A percentile compares a stretch with the other conserved stretches of the same genome.
Conservation (phyloP, 2,113 vertebrate genomes). For the Scomber colias region DNA sequence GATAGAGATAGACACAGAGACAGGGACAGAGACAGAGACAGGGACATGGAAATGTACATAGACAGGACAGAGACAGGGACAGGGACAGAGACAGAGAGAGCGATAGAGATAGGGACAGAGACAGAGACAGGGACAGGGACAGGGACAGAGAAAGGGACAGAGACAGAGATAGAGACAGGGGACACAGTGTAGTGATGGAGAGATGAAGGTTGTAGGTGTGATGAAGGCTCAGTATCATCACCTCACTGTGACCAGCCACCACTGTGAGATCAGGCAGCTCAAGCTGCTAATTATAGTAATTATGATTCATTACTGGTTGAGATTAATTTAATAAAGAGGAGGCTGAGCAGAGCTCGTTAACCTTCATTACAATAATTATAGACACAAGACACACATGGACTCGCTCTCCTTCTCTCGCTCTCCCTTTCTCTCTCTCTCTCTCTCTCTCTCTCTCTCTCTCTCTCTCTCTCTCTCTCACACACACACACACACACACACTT, state of each 20-base stretch:
- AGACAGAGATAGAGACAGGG: neutral
- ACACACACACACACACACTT: conserved; percentile 7
- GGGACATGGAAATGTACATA: too few species aligned
- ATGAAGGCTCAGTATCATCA: conserved; percentile 22
- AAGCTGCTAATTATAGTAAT: conserved; percentile 94
- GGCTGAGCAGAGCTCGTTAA: conserved; percentile 91
- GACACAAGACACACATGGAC: conserved; percentile 79
- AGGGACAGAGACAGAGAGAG: too few species aligned
- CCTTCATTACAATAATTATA: conserved; percentile 95
- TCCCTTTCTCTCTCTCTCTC: conserved; percentile 67
- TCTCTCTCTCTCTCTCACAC: too few species aligned
- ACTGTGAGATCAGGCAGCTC: conserved; percentile 74
- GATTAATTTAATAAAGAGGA: conserved; percentile 96
- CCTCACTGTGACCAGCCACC: conserved; percentile 50
- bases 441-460: conserved; percentile 20
- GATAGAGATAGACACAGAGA: too few species aligned
- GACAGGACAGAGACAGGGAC: too few species aligned
- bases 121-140: too few species aligned
- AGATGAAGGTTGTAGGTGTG: conserved; percentile 32
- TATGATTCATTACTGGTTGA: conserved; percentile 92
- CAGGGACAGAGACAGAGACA: too few species aligned
- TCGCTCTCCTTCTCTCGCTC: conserved; percentile 43
- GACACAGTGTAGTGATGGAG: neutral
- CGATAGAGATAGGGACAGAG: too few species aligned
- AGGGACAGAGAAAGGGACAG: too few species aligned